phyloP scores from a whole-genome alignment of 2,888 invertebrate genomes.

The Drosophila quinaria region DNA sequence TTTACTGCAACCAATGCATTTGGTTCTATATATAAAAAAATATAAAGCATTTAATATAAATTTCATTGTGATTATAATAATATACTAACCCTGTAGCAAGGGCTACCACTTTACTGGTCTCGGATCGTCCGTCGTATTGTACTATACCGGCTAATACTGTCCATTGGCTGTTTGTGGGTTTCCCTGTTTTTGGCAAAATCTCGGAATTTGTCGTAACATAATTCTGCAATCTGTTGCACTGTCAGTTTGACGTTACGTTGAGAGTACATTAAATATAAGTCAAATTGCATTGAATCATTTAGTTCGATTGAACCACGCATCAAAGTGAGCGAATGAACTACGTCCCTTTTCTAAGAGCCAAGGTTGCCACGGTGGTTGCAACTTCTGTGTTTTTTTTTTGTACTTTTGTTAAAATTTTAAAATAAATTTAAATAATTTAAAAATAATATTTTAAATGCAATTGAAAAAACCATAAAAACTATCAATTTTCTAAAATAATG shows the following conservation, averaged over 20 bases:
- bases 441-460: no score
- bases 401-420: no score
- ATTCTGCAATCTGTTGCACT: constrained; percentile 86
- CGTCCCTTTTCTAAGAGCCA: no score
- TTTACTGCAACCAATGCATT: constrained; percentile 92
- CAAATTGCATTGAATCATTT: neutral
- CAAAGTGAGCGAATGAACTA: no score
- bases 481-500: no score
- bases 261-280: constrained; percentile 24
- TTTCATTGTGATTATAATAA: neutral
- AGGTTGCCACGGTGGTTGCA: no score
- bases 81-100: constrained; percentile 86
- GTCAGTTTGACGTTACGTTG: constrained; percentile 7
- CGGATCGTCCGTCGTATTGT: constrained; percentile 85
- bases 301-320: no score
- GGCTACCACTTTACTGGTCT: constrained; percentile 89
- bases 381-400: no score
- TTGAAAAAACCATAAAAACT: no score
- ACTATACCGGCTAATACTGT: constrained; percentile 93
- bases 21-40: constrained; percentile 89
- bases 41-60: neutral
- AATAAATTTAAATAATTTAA: no score
- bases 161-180: constrained; percentile 92
- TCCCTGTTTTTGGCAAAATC: constrained; percentile 91
- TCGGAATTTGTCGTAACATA: constrained; percentile 88